phyloP scores from a whole-genome alignment of 2,113 vertebrate species.

The Mixornis gularis region DNA sequence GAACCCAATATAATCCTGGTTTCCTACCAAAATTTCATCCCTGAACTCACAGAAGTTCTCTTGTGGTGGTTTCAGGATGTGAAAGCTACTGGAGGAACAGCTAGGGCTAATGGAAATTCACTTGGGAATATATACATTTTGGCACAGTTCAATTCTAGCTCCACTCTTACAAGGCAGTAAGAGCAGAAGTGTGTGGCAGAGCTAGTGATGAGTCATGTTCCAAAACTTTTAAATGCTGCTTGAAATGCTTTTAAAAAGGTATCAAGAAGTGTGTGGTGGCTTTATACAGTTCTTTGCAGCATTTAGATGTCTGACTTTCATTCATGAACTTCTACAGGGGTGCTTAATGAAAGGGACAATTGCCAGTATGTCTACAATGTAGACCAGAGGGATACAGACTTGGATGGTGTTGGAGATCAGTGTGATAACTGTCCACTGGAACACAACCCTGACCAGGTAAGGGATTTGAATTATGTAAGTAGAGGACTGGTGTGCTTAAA shows the following conservation, averaged over 20 bases:
- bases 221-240: neutral
- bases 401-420: constrained; percentile 95
- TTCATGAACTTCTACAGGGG: constrained; percentile 69
- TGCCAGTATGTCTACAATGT: constrained; percentile 96
- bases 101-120: neutral
- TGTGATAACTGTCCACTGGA: constrained; percentile 97
- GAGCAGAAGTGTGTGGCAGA: neutral
- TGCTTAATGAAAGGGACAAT: constrained; percentile 94
- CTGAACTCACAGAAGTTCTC: neutral
- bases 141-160: neutral
- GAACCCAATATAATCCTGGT: neutral
- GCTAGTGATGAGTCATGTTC: neutral
- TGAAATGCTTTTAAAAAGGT: neutral
- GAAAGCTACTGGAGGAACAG: neutral
- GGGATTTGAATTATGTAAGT: neutral
- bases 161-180: neutral
- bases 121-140: neutral
- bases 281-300: neutral
- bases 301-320: neutral
- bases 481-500: neutral
- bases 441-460: constrained; percentile 97
- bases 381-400: constrained; percentile 92
- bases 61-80: neutral
- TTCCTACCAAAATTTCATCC: neutral
- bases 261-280: neutral